Base-by-base conservation (phyloP, 2,888 invertebrate genomes). In the Sericinus montela region DNA sequence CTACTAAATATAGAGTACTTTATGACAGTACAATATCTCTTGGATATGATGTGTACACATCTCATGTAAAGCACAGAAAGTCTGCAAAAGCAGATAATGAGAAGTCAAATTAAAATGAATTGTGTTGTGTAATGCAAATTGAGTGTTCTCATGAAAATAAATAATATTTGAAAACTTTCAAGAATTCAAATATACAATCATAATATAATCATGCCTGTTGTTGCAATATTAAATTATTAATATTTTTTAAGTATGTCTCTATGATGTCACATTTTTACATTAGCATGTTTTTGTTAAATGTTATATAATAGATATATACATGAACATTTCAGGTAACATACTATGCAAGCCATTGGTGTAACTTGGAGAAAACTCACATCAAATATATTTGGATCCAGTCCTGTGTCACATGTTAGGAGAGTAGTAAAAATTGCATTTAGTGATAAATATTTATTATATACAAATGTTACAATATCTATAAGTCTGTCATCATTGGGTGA, bases 1-100 rank as follows among this genome's bases (percentile, higher is more conserved):
- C 97, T 8, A 92, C 94, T 7, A 92, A 90, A 62, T 97, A 92
- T 74, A 91, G 98, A 68, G 95, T 98, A 25, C 83, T 97, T 8
- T 98, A 96, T 81, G 97, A 97, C 70, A 97, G 95, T 70, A 90
- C 91, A 0, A 92, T 97, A 66, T 96, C 96, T 29, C 89, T 97
- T 62, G 94, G 95, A 0, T 97, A 95, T 80, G 97, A 97, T 78
- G 86, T 96, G 34, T 96, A 94, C 64, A 94, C 95, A 10, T 96
- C 96, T 9, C 92, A 94, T 69, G 93, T 97, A 1, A 94, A 94
- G 75, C 92, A 95, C 71, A 80, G 53, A 38, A 82, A 42, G 45
- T 38, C 47, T 29, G 4, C 45, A 16, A 40, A 40, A 16, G 23
- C 9, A 5, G 38, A 44, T 11, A 32, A 6, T 32, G 32, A 25